Evolutionary conservation across 2,888 invertebrate species (phyloP), one percentile per base, ranked within the genome.

Genomic region (Bellardia bayeri): DNA sequence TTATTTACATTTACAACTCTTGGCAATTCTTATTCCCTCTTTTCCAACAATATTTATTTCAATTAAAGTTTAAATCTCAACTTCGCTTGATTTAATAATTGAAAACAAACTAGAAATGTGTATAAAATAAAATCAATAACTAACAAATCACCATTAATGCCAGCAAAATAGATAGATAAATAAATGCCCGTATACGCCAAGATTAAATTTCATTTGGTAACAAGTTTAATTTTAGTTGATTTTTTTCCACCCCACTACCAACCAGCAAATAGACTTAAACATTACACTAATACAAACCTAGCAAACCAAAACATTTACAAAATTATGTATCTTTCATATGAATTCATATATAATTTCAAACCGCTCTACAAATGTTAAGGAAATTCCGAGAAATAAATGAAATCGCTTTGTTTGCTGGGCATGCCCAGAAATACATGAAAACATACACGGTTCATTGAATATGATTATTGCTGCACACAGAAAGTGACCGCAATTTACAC

Each of bases 401-500:
- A 37, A 37, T 5, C 1, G 1, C 5, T 6, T 37, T 37, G 37
- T 37, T 37, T 37, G 37, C 37, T 37, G 37, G 37, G 37, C 37
- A 37, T 5, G 37, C 37, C 3, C 1, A 37, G 4, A 37, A 11
- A 42, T 58, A 1, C 23, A 13, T 9, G 5, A 6, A 61, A n/a
- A 9, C 37, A 69, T 33, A 13, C n/a, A 33, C 33, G 84, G 84
- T 85, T 87, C 84, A 87, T 87, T 85, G 87, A 87, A 85, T 87
- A 79, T 45, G 76, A 86, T 87, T 87, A 87, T 79, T 87, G 81
- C 82, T 85, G 82, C 82, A 87, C 78, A 85, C 68, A 85, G 61
- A 85, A 74, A 87, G 49, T 85, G 85, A 87, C 87, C 87, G 85
- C 87, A 84, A 82, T 87, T 87, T 84, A 74, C 78, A 87, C 87